phyloP scores from a whole-genome alignment of 2,888 invertebrate species.

The Eucriotettix oculatus region DNA sequence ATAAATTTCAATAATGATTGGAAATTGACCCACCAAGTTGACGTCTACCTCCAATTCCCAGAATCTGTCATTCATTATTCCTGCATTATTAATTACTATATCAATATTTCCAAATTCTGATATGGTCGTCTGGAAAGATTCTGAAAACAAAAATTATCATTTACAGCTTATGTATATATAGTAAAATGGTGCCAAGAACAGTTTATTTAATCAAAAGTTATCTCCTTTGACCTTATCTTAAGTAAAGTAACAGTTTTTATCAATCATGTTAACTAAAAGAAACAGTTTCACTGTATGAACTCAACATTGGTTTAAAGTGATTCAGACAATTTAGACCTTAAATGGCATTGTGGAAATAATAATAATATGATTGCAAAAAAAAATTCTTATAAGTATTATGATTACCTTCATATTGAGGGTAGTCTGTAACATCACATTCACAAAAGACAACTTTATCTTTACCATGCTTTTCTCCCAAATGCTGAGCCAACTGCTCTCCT shows the following conservation, averaged over 20 bases:
- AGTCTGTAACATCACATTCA: slow-evolving; percentile 61
- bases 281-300: too few relatives aligned
- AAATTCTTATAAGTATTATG: not conserved
- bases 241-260: too few relatives aligned
- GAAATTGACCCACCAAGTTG: slow-evolving; percentile 44
- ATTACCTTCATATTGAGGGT: slow-evolving; percentile 57
- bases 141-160: slow-evolving; percentile 27
- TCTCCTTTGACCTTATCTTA: too few relatives aligned
- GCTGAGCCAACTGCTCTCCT: slow-evolving; percentile 49
- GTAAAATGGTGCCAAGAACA: too few relatives aligned
- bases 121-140: slow-evolving; percentile 56
- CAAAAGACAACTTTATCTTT: slow-evolving; percentile 54
- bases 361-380: too few relatives aligned
- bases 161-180: not conserved
- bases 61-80: slow-evolving; percentile 57
- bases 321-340: too few relatives aligned
- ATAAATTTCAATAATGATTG: not conserved
- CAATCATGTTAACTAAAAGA: too few relatives aligned
- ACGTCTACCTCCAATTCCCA: slow-evolving; percentile 63
- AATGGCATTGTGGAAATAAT: too few relatives aligned
- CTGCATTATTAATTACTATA: slow-evolving; percentile 66
- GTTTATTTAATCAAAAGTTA: too few relatives aligned
- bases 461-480: slow-evolving; percentile 44
- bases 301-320: too few relatives aligned
- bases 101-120: slow-evolving; percentile 55